phyloP scores from a whole-genome alignment of 2,888 invertebrate species.

The Priocnemis perturbator region DNA sequence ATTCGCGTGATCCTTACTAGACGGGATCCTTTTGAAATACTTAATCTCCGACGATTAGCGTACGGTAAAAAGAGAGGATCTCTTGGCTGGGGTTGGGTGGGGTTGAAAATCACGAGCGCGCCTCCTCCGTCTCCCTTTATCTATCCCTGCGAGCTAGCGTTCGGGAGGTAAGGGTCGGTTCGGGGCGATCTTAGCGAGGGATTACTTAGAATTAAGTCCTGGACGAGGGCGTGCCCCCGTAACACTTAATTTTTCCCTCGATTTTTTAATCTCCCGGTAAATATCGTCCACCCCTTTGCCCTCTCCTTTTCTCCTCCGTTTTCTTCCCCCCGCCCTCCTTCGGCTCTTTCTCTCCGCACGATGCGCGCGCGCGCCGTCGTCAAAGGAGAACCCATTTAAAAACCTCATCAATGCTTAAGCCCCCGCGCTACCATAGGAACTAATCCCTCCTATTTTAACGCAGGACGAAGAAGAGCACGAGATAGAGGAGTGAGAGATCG shows the following conservation, averaged over 20 bases:
- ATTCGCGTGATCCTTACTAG: neutral
- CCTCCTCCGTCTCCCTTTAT: neutral
- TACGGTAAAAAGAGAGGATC: conserved; percentile 14
- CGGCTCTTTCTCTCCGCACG: conserved; percentile 23
- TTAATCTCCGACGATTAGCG: conserved; percentile 48
- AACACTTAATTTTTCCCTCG: conserved; percentile 76
- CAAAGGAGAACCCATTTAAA: conserved; percentile 76
- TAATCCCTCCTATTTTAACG: conserved; percentile 76
- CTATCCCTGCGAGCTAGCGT: neutral
- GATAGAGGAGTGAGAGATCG: conserved; percentile 25
- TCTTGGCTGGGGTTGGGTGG: conserved; percentile 11
- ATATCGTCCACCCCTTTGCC: conserved; percentile 69
- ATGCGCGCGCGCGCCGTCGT: conserved; percentile 56
- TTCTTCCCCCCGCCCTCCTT: conserved; percentile 55
- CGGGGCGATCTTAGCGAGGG: conserved; percentile 71
- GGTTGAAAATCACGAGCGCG: conserved; percentile 50
- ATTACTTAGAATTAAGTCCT: conserved; percentile 73
- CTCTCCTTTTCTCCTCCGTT: conserved; percentile 11
- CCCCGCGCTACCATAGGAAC: conserved; percentile 73
- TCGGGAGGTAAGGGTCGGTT: conserved; percentile 45
- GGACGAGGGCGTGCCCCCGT: conserved; percentile 70
- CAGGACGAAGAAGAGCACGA: conserved; percentile 48
- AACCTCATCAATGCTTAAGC: conserved; percentile 76
- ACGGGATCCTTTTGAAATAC: neutral
- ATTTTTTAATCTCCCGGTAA: conserved; percentile 76